Conservation (phyloP, 2,888 invertebrate genomes). For the Dione vanillae region DNA sequence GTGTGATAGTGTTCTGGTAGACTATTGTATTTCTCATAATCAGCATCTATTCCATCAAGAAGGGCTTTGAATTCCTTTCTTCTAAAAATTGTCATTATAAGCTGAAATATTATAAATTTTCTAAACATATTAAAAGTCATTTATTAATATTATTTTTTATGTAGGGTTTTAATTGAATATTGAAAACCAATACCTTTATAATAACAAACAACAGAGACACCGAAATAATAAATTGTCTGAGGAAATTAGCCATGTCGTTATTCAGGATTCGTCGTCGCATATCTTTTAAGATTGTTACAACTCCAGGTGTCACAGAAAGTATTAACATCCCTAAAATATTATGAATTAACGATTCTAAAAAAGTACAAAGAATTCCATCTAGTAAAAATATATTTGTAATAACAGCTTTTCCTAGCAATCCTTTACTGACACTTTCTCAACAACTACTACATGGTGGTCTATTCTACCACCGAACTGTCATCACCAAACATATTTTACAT, state of each 20-base stretch:
- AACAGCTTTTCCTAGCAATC: too few species aligned
- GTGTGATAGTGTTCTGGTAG: constrained; percentile 42
- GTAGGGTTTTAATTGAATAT: too few species aligned
- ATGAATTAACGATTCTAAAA: too few species aligned
- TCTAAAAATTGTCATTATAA: constrained; percentile 42
- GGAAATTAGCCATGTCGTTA: constrained; percentile 45
- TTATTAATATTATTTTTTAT: too few species aligned
- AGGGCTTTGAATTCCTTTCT: constrained; percentile 45
- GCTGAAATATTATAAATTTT: constrained; percentile 32
- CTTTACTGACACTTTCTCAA: too few species aligned
- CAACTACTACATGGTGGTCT: too few species aligned
- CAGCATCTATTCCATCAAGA: constrained; percentile 43
- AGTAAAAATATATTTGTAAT: too few species aligned
- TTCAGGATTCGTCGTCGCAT: constrained; percentile 40
- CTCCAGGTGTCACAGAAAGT: constrained; percentile 25
- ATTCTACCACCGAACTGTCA: too few species aligned
- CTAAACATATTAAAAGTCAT: background rate
- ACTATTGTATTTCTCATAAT: constrained; percentile 45
- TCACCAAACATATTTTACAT: too few species aligned
- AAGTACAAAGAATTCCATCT: too few species aligned
- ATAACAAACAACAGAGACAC: constrained; percentile 35
- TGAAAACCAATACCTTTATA: constrained; percentile 35
- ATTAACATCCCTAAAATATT: background rate
- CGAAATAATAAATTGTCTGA: constrained; percentile 45
- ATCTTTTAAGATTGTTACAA: constrained; percentile 36